Evolutionary conservation across 1,140 invertebrate species (phyloP), one percentile per base, ranked within the genome.

Genomic region (Nephila pilipes): DNA sequence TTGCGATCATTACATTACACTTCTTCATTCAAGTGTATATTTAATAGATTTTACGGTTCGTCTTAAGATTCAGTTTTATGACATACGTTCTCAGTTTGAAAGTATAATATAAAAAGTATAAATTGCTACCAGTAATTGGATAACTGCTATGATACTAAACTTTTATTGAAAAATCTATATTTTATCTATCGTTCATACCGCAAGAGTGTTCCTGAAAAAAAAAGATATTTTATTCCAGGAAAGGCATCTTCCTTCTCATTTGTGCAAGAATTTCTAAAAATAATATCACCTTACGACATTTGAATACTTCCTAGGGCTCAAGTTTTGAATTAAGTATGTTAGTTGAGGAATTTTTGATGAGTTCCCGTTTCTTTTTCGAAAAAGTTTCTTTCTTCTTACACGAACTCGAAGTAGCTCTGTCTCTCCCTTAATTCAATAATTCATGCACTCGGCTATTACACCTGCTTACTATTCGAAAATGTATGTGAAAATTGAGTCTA

Each of bases 311-410:
- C 29, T 36, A 32, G 12, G 3, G 29, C 69, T 75, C 69, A 5
- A 75, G 29, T 75, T 75, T 29, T 14, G 29, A 36, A 32, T 16
- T 32, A 32, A 20, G 29, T 75, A 32, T 25, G 69, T 29, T 18
- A 25, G n/a, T 25, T 65, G 63, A n/a, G 18, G 69, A 75, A 75
- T 75, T 36, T 75, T 36, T 75, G 69, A 75, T 75, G 69, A 75
- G 69, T 75, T 75, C 18, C 69, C 32, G 36, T 32, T 75, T 75
- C 29, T 10, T 46, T 10, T 46, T 46, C 12, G 6, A 10, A 46
- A 75, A 29, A 32, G 29, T 75, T 75, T 32, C 16, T 75, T 75
- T 18, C 29, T 18, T 32, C 20, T 29, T n/a, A 25, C 63, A 25
- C 25, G 63, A 65, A 25, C 10, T 25, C 25, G 6, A 2, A 65